Conservation (phyloP, 2,888 invertebrate genomes). For the Gymnosoma rotundatum region DNA sequence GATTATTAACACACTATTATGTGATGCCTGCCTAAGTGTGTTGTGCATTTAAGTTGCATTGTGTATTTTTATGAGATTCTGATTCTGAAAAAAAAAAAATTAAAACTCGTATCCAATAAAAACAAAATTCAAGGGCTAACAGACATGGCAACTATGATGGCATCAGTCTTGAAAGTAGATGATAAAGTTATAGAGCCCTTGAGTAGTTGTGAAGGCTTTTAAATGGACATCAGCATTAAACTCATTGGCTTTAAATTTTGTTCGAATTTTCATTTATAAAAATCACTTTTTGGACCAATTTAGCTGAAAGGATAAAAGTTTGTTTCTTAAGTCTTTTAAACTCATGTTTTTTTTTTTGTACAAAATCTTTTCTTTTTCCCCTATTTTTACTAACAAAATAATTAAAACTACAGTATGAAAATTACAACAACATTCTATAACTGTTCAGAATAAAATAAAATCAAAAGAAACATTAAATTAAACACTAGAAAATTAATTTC, state of each 20-base stretch:
- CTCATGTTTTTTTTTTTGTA: not conserved
- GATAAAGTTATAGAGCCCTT: too few relatives aligned
- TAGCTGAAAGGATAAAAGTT: not conserved
- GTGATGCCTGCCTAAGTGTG: slow-evolving; percentile 63
- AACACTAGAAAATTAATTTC: slow-evolving; percentile 66
- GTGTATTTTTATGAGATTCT: slow-evolving; percentile 30
- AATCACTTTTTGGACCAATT: too few relatives aligned
- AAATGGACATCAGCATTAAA: too few relatives aligned
- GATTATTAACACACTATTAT: slow-evolving; percentile 69
- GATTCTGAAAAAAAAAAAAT: too few relatives aligned
- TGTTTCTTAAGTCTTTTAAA: slow-evolving; percentile 32
- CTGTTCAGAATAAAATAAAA: slow-evolving; percentile 39
- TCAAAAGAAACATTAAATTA: slow-evolving; percentile 38
- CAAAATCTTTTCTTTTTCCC: too few relatives aligned
- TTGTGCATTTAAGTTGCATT: slow-evolving; percentile 16
- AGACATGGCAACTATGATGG: not conserved
- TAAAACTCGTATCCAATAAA: not conserved
- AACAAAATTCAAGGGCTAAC: not conserved
- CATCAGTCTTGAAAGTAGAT: not conserved
- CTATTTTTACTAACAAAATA: not conserved
- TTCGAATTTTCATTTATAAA: too few relatives aligned
- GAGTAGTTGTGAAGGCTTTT: too few relatives aligned
- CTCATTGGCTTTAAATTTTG: too few relatives aligned
- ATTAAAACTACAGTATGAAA: not conserved
- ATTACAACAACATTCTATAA: slow-evolving; percentile 50